Conservation (phyloP, 2,888 invertebrate genomes). For the Acanthosepion lycidas region DNA sequence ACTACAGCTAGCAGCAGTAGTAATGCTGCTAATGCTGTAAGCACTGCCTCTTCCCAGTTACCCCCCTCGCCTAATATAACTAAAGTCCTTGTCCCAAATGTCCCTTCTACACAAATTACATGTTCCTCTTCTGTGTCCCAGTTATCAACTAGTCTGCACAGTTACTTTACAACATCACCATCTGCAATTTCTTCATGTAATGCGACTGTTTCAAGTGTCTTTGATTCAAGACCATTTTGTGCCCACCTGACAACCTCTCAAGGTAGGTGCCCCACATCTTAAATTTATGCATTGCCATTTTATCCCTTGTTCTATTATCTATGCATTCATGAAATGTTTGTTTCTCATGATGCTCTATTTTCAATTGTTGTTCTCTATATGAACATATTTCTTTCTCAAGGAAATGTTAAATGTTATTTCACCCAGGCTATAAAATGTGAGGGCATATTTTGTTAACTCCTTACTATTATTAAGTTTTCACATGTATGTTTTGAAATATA, state of each 20-base stretch:
- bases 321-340: background rate
- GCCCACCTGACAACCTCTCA: conserved; percentile 47
- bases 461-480: too few relatives aligned
- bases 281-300: background rate
- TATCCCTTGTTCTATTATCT: background rate
- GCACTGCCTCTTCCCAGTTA: conserved; percentile 35
- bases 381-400: background rate
- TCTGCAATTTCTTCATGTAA: conserved; percentile 36
- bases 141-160: conserved; percentile 46
- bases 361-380: background rate
- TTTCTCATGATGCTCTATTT: background rate
- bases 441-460: too few relatives aligned
- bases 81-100: conserved; percentile 42
- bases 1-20: background rate
- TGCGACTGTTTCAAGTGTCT: conserved; percentile 43
- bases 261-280: conserved; percentile 38
- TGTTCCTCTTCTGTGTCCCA: conserved; percentile 39
- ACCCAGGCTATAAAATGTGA: too few relatives aligned
- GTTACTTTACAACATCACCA: conserved; percentile 34
- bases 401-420: too few relatives aligned
- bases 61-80: background rate
- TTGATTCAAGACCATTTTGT: conserved; percentile 48
- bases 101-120: conserved; percentile 37
- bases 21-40: conserved; percentile 35
- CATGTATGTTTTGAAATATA: too few relatives aligned